A percentile compares a stretch with the other conserved stretches of the same genome.
These are phyloP conservation scores for Dryococelus australis DNA, from an alignment of 2,888 invertebrate species.

Conservation along the genomic window DNA sequence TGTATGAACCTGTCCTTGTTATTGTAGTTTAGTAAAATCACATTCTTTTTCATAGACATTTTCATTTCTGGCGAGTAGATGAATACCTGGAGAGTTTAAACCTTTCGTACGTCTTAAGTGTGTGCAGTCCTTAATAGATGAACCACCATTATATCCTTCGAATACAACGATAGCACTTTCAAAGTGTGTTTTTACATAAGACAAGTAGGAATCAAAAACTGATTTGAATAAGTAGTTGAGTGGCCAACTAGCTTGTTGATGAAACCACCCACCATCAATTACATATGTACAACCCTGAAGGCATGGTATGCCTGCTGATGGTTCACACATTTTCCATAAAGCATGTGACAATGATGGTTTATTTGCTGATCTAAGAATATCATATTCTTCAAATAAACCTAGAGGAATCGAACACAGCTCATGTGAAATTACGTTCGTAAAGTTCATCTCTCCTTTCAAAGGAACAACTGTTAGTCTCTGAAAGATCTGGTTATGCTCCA, in stretches of 20 bases:
- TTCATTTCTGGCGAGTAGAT: constrained; percentile 21
- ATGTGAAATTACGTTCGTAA: not conserved
- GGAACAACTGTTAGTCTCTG: not conserved
- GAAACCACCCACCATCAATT: constrained; percentile 4
- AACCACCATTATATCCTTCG: not conserved
- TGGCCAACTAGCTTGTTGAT: not conserved
- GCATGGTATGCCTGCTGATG: not conserved
- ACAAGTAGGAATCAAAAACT: not conserved
- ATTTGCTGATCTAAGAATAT: not conserved
- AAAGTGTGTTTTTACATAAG: constrained; percentile 13
- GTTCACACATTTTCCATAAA: not conserved
- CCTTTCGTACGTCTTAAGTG: constrained; percentile 8
- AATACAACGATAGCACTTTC: constrained; percentile 4
- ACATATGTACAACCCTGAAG: constrained; percentile 20
- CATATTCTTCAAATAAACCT: constrained; percentile 20
- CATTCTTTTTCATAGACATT: constrained; percentile 20
- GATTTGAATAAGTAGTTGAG: not conserved
- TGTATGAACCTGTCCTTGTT: constrained; percentile 11
- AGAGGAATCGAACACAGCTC: constrained; percentile 17
- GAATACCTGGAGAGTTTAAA: not conserved
- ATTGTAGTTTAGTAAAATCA: constrained; percentile 18
- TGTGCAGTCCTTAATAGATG: too few relatives aligned
- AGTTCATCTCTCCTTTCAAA: constrained; percentile 20
- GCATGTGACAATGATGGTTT: not conserved
- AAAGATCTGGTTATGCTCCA: not conserved